Evolutionary conservation across 2,797 vertebrate species (phyloP).

Genomic region (Bradypus variegatus): DNA sequence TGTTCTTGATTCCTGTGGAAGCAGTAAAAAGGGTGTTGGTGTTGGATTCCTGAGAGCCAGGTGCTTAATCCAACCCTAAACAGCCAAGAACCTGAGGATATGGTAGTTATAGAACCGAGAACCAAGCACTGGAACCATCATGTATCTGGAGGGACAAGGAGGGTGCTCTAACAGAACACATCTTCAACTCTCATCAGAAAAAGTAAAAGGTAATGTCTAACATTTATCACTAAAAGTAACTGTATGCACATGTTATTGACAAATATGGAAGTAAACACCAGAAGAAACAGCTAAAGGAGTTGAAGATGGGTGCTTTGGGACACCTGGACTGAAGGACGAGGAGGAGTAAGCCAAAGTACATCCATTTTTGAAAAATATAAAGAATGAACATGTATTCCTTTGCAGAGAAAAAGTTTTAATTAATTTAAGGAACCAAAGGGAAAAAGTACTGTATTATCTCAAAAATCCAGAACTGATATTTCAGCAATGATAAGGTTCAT

Average conservation of each 20-base stretch:
- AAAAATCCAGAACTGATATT: neutral
- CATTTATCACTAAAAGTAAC: neutral
- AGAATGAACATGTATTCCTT: neutral
- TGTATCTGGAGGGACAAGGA: rapidly evolving
- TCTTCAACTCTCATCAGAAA: neutral
- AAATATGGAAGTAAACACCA: neutral
- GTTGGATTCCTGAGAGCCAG: neutral
- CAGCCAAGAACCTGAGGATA: neutral
- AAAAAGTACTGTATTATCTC: neutral
- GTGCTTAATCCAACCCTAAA: neutral
- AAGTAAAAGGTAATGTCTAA: neutral
- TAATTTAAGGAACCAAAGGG: neutral
- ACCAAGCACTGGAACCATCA: neutral
- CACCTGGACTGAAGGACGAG: neutral
- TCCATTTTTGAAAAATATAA: neutral
- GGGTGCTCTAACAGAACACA: neutral
- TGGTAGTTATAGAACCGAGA: no score
- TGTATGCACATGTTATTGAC: neutral
- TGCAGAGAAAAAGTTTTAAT: neutral
- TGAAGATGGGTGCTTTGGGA: neutral
- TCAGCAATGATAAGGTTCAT: neutral
- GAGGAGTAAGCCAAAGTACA: neutral
- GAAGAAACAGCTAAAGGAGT: neutral
- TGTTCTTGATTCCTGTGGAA: neutral
- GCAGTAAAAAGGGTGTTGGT: neutral